Evolutionary conservation across 1,140 invertebrate species (phyloP).

Genomic region (Zaprionus nigranus): DNA sequence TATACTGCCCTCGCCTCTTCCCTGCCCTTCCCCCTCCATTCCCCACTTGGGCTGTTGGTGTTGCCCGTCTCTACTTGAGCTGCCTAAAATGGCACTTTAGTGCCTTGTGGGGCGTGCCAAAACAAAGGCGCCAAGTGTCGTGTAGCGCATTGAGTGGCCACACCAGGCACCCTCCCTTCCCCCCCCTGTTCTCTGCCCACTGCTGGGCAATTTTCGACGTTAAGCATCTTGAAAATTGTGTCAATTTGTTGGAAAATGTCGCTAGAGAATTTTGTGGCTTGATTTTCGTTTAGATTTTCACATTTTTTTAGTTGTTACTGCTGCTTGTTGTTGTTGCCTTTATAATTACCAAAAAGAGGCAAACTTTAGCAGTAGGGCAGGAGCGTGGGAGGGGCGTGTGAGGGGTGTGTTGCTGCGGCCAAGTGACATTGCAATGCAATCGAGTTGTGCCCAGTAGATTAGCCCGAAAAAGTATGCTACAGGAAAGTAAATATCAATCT

Average conservation of each 20-base stretch:
- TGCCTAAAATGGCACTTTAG: conserved; percentile 84
- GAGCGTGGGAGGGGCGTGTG: conserved; percentile 26
- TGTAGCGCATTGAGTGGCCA: conserved; percentile 70
- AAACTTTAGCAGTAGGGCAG: conserved; percentile 13
- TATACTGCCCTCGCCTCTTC: too few species aligned
- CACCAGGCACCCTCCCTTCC: conserved; percentile 39
- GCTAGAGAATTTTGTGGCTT: conserved; percentile 72
- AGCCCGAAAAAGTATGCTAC: conserved; percentile 61
- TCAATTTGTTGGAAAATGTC: conserved; percentile 82
- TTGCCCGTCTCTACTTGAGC: conserved; percentile 67
- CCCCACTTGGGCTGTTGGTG: conserved; percentile 33
- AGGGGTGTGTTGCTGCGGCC: not conserved
- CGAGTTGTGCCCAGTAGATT: not conserved
- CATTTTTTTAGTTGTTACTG: conserved; percentile 3
- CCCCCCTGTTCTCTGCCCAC: not conserved
- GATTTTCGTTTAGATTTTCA: conserved; percentile 63
- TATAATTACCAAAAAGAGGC: conserved; percentile 42
- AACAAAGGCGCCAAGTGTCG: conserved; percentile 80
- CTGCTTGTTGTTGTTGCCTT: conserved; percentile 15
- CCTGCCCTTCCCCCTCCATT: not conserved
- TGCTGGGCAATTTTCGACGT: conserved; percentile 60
- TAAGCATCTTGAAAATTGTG: conserved; percentile 82
- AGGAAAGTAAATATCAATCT: conserved; percentile 76
- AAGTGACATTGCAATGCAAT: conserved; percentile 26
- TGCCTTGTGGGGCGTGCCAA: conserved; percentile 82